Conservation (phyloP, 2,797 vertebrate genomes). For the Rhinichthys osculus region DNA sequence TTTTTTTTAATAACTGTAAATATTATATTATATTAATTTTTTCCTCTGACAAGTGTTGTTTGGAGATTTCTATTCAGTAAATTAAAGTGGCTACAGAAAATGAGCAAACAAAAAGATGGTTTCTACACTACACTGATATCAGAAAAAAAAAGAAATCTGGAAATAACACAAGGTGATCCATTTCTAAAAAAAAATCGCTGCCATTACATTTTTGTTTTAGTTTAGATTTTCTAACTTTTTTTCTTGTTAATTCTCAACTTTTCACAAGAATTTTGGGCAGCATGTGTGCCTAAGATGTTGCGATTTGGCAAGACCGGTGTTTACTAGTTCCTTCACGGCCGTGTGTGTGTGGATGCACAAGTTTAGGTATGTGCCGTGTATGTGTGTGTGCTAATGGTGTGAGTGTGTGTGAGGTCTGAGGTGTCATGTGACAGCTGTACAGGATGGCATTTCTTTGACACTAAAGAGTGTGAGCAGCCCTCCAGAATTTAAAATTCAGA, state of each 20-base stretch:
- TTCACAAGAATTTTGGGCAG: slow-evolving; percentile 11
- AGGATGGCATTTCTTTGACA: slow-evolving; percentile 79
- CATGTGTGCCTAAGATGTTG: slow-evolving; percentile 42
- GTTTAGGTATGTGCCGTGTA: slow-evolving; percentile 21
- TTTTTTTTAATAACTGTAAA: background rate
- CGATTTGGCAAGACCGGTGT: slow-evolving; percentile 42
- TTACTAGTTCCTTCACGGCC: slow-evolving; percentile 31
- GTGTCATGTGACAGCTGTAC: slow-evolving; percentile 79
- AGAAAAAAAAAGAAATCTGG: too few relatives aligned
- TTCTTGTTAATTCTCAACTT: slow-evolving; percentile 3
- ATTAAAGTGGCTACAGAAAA: background rate
- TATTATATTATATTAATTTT: background rate
- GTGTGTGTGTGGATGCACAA: slow-evolving; percentile 26
- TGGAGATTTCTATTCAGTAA: background rate
- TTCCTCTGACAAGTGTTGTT: background rate
- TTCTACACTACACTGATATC: background rate
- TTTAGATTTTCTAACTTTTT: background rate
- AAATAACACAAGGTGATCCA: background rate
- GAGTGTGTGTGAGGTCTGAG: slow-evolving; percentile 65
- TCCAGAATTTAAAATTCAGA: slow-evolving; percentile 78
- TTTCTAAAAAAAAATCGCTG: background rate
- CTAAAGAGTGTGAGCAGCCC: slow-evolving; percentile 77
- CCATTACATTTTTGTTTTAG: background rate
- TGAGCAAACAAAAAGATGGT: background rate
- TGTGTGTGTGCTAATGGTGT: slow-evolving; percentile 37